Conservation (phyloP, 1,140 invertebrate genomes). For the Sitodiplosis mosellana region DNA sequence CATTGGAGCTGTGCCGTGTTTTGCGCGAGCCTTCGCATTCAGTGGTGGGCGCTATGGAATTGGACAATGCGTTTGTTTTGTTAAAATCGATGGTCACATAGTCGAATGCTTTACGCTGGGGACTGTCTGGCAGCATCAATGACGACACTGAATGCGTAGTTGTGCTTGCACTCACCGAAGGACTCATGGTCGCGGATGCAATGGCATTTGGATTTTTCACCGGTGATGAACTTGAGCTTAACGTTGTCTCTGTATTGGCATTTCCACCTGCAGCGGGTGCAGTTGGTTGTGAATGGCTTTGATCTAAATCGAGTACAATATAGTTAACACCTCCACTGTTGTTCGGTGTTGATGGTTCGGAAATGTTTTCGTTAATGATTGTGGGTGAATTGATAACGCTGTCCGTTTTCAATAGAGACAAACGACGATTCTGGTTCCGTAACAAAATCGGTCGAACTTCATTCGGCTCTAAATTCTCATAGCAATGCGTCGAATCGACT, state of each 20-base stretch:
- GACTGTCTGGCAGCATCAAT: slow-evolving; percentile 30
- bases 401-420: slow-evolving; percentile 5
- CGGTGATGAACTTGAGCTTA: not conserved
- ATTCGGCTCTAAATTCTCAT: slow-evolving; percentile 5
- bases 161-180: slow-evolving; percentile 1
- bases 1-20: slow-evolving; percentile 25
- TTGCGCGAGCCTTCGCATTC: slow-evolving; percentile 21
- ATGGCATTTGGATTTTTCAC: slow-evolving; percentile 18
- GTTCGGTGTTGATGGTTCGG: slow-evolving; percentile 4
- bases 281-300: slow-evolving; percentile 7
- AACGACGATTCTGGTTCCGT: not conserved
- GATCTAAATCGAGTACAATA: slow-evolving; percentile 21
- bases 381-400: not conserved
- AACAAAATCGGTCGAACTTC: slow-evolving; percentile 1
- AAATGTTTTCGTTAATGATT: not conserved
- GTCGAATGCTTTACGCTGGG: slow-evolving; percentile 30
- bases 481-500: slow-evolving; percentile 4
- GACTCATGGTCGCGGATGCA: slow-evolving; percentile 21
- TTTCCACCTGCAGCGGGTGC: not conserved
- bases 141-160: slow-evolving; percentile 5
- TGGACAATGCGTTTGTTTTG: slow-evolving; percentile 61
- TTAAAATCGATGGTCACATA: slow-evolving; percentile 85
- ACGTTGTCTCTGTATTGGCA: slow-evolving; percentile 11
- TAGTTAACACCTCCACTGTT: slow-evolving; percentile 13
- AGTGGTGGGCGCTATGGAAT: slow-evolving; percentile 25